Evolutionary conservation across 2,113 vertebrate species (phyloP), one percentile per base, ranked within the genome.

Genomic region (Lamprotornis superbus): DNA sequence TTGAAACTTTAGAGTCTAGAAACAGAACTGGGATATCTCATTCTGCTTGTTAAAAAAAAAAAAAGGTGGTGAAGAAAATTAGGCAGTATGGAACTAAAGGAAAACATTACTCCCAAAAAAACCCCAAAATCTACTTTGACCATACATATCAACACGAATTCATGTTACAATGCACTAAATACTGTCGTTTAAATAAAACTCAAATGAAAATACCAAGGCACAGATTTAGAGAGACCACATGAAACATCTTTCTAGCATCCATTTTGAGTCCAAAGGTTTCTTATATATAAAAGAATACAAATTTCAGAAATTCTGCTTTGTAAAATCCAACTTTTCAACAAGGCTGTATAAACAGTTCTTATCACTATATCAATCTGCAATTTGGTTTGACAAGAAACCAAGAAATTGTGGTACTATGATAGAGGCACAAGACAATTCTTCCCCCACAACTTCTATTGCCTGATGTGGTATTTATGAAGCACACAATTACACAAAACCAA

Each of bases 371-470:
- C 55, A 37, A 20, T 44, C 30, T 35, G 4, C 40, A 42, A 74
- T 61, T 82, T 81, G 27, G 11, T 61, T 83, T 83, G 56, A 77
- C 23, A 30, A 20, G 35, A 85, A 83, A 69, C 17, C 47, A 90
- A 83, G 42, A 80, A 80, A 90, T 0, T 65, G 9, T 4, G 40
- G 14, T 16, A 47, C 13, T 56, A 11, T 0, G 0, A 30, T 2
- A 7, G 27, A 40, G 60, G 7, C 27, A 67, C 5, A 15, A 28
- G 33, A 28, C 50, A 63, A 40, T n/a, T 83, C 68, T 87, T 68
- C 24, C 18, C 5, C 35, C 17, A 21, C 11, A 16, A 5, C 6
- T 64, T 31, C n/a, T 37, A 16, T 20, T 40, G 20, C 7, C 24
- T 30, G 60, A 24, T 6, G 4, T 4, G 20, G 42, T 15, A 59